These are phyloP conservation scores for Scopus umbretta DNA, from an alignment of 2,113 vertebrate species.

Conservation along the genomic window DNA sequence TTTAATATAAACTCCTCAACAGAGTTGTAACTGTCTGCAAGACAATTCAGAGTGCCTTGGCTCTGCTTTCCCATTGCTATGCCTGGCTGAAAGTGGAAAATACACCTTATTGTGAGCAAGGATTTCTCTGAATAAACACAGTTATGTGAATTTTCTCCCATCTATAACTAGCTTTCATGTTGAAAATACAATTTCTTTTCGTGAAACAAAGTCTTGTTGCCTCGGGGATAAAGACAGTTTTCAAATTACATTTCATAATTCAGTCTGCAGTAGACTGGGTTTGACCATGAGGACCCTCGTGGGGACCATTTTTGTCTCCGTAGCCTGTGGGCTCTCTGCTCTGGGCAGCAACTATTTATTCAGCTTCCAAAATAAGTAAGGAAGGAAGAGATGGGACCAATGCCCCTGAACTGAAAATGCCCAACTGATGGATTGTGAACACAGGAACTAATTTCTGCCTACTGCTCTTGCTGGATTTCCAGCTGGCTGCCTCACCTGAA, in stretches of 20 bases:
- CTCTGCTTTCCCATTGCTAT: background rate
- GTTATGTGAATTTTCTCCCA: background rate
- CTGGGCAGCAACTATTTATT: background rate
- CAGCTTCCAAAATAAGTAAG: background rate
- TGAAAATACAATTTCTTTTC: constrained; percentile 12
- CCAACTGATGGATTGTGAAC: background rate
- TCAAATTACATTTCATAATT: constrained; percentile 25
- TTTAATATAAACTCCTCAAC: background rate
- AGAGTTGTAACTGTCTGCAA: background rate
- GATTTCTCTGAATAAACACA: background rate
- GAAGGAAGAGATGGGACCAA: background rate
- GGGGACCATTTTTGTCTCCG: background rate
- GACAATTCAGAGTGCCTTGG: background rate
- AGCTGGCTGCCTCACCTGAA: background rate
- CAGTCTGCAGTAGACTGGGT: background rate
- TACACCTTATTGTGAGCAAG: background rate
- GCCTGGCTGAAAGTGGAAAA: background rate
- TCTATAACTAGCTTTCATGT: background rate
- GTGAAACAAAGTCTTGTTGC: background rate
- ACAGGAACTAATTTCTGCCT: background rate
- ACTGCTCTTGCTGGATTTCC: background rate
- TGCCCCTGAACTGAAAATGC: background rate
- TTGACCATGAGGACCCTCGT: background rate
- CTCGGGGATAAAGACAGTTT: background rate
- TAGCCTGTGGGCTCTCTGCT: background rate